phyloP scores from a whole-genome alignment of 2,113 vertebrate species.

The Lamprotornis superbus region DNA sequence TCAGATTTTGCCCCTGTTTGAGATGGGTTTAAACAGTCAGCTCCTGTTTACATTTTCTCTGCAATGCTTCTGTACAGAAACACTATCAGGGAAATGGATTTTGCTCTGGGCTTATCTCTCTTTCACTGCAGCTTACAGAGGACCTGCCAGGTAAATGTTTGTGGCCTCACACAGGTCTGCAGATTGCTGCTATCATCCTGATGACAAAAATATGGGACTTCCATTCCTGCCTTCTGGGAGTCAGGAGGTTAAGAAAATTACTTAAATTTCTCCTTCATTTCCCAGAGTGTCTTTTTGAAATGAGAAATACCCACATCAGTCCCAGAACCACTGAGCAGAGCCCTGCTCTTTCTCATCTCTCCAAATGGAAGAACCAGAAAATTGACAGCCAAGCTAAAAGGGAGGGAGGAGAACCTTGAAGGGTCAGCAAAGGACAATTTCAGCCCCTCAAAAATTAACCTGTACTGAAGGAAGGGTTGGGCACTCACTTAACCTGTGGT shows the following conservation, averaged over 20 bases:
- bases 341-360: not conserved
- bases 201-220: constrained; percentile 61
- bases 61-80: not conserved
- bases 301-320: not conserved
- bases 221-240: constrained; percentile 24
- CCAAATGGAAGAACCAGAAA: not conserved
- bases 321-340: not conserved
- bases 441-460: not conserved
- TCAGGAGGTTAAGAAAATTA: constrained; percentile 31
- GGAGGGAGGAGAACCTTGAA: not conserved
- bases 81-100: constrained; percentile 2
- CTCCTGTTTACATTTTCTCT: not conserved
- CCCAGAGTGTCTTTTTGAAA: not conserved
- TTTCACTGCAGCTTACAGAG: not conserved
- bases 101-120: constrained; percentile 25
- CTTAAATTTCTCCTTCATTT: constrained; percentile 13
- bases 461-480: not conserved
- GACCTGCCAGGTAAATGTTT: constrained; percentile 51
- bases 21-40: not conserved
- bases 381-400: not conserved
- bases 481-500: not conserved
- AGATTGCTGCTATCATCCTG: constrained; percentile 66
- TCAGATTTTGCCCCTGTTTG: not conserved
- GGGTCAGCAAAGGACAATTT: not conserved
- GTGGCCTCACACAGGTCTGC: constrained; percentile 9